Base-by-base conservation (phyloP, 1,140 invertebrate species). In the Euglossa dilemma region DNA sequence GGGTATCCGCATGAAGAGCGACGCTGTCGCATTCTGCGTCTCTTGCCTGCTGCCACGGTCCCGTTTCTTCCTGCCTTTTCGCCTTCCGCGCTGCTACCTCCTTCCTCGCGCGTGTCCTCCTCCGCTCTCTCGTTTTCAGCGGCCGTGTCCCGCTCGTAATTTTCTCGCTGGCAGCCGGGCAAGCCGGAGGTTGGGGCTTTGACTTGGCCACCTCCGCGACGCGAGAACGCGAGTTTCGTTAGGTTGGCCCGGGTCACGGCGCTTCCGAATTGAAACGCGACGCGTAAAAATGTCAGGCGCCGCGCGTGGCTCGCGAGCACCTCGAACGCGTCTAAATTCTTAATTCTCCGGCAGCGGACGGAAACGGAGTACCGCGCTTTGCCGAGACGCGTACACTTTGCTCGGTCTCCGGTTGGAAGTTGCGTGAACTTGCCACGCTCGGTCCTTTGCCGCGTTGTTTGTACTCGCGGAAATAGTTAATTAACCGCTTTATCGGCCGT, bases 1-100 rank as follows among this genome's bases (percentile, higher is more conserved):
- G 83, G 61, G 70, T 87, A 89, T 89, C 88, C 88, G 87, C 88
- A 88, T 84, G 88, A 89, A 66, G 85, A 89, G 85, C 87, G 81
- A 86, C 71, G 84, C 63, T 78, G 82, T 84, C 84, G 84, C 86
- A 75, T 77, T 83, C 52, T 77, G 54, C 76, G 56, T 43, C 84
- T 64, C 71, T 71, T 66, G 69, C 59, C 56, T 63, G 67, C 57
- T 72, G 20, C 63, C 36, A 43, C 43, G 28, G 54, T 28, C 14
- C 14, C 36, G 54, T 59, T 57, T 16, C 54, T 43, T 1, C 54
- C 20, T 63, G 9, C 67, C 45, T 28, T n/a, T 54, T 23, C 43
- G 52, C 63, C 47, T 47, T 28, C 25, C 25, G 20, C 20, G 16
- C 43, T 56, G 16, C 43, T 56, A 8, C 0, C 54, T 36, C n/a